A percentile compares a stretch with the other conserved stretches of the same genome.
Conservation (phyloP, 2,797 vertebrate genomes). For the Prionace glauca region DNA sequence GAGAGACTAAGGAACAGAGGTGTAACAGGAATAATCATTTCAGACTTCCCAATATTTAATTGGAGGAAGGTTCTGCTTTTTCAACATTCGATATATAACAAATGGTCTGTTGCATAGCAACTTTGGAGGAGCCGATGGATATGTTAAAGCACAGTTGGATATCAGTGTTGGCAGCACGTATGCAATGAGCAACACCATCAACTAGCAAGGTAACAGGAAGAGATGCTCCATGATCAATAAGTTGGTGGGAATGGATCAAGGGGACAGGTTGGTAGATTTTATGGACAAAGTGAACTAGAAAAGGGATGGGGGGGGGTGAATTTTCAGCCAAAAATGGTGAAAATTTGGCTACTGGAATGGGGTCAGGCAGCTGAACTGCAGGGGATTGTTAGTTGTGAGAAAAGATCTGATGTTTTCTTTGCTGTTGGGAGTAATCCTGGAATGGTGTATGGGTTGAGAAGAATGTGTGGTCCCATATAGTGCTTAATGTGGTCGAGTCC, state of each 20-base stretch:
- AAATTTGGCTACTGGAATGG: not conserved
- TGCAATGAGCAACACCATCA: not conserved
- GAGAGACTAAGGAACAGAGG: not conserved
- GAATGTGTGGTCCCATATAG: not conserved
- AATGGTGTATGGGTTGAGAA: not conserved
- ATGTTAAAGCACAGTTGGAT: not conserved
- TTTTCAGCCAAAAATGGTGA: not conserved
- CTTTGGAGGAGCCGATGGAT: not conserved
- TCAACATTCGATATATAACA: too few species aligned
- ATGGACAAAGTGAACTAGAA: not conserved
- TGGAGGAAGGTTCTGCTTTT: not conserved
- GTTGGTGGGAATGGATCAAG: not conserved
- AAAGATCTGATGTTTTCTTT: not conserved
- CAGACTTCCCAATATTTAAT: not conserved
- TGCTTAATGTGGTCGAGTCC: not conserved
- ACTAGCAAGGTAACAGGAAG: not conserved
- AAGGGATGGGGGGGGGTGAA: not conserved
- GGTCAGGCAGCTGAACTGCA: not conserved
- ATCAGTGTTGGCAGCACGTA: not conserved
- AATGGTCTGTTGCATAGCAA: too few species aligned
- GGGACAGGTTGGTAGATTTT: not conserved
- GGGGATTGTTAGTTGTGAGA: not conserved
- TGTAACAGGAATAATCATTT: not conserved
- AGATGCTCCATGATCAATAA: not conserved
- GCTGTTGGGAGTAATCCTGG: not conserved